Percentiles rank a stretch among this genome's conserved stretches.
phyloP scores from a whole-genome alignment of 2,888 invertebrate genomes.

The Trichopria drosophilae region DNA sequence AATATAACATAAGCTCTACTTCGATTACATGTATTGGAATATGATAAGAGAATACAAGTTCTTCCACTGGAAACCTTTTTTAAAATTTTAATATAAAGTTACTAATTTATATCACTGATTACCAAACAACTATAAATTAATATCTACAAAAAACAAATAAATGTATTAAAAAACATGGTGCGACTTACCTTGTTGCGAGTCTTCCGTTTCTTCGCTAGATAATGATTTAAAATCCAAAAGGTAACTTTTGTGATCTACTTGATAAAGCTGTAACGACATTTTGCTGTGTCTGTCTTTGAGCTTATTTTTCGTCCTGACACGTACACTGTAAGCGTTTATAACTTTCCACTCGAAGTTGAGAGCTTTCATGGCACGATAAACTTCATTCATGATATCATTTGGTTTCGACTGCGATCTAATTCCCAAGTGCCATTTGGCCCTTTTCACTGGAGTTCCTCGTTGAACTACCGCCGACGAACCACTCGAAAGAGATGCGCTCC shows the following conservation, averaged over 20 bases:
- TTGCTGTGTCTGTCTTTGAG: slow-evolving; percentile 84
- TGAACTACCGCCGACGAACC: slow-evolving; percentile 34
- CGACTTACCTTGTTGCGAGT: slow-evolving; percentile 52
- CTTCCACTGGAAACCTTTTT: no score
- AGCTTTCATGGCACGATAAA: slow-evolving; percentile 98
- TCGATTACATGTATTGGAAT: no score
- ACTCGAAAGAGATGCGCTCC: slow-evolving; percentile 52
- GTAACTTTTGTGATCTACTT: slow-evolving; percentile 98
- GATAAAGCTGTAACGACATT: slow-evolving; percentile 98
- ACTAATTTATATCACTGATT: no score
- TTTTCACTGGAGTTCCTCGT: slow-evolving; percentile 78
- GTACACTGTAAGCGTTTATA: slow-evolving; percentile 94
- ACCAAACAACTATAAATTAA: no score
- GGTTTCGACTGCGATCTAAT: slow-evolving; percentile 99
- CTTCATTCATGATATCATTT: slow-evolving; percentile 99
- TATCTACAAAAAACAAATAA: slow-evolving; percentile 10
- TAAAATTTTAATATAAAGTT: no score
- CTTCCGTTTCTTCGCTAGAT: slow-evolving; percentile 72
- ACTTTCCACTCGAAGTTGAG: slow-evolving; percentile 99
- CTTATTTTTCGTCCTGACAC: slow-evolving; percentile 88
- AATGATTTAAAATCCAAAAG: slow-evolving; percentile 96
- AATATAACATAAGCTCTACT: no score
- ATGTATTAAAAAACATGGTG: slow-evolving; percentile 5
- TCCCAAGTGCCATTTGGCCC: slow-evolving; percentile 98
- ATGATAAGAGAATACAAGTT: no score